Percentiles rank a stretch among this genome's conserved stretches.
Evolutionary conservation across 2,888 invertebrate genomes (phyloP).

Genomic region (Cantharis flavilabris): DNA sequence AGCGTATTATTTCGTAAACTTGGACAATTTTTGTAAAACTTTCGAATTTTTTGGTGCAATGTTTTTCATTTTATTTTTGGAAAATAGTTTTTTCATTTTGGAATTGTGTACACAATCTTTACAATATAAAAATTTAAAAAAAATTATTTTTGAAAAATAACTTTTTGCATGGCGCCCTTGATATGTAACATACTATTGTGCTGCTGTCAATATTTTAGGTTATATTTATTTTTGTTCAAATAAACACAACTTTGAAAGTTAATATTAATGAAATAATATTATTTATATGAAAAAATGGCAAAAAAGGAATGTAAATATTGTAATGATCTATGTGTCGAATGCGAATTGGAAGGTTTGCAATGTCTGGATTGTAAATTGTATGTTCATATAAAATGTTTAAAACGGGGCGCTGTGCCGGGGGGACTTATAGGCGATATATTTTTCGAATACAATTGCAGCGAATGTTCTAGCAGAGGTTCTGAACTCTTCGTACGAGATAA

Average conservation of each 20-base stretch:
- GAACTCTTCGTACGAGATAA: constrained; percentile 68
- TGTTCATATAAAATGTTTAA: constrained; percentile 71
- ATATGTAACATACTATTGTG: background rate
- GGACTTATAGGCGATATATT: constrained; percentile 77
- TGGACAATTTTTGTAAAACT: no score
- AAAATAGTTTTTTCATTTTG: no score
- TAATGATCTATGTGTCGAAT: constrained; percentile 58
- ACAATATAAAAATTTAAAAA: no score
- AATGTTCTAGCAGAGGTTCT: constrained; percentile 62
- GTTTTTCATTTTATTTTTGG: no score
- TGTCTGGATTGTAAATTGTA: constrained; percentile 64
- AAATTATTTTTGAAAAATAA: no score
- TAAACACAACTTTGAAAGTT: background rate
- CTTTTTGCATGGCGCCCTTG: no score
- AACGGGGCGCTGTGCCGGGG: constrained; percentile 69
- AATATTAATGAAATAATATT: background rate
- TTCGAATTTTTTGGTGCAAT: no score
- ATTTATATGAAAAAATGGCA: background rate
- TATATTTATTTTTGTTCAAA: background rate
- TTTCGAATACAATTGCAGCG: constrained; percentile 70
- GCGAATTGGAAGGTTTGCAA: constrained; percentile 62
- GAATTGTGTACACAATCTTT: no score
- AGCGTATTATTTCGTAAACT: no score
- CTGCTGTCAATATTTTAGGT: background rate
- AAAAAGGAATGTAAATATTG: constrained; percentile 63